Conservation (phyloP, 2,888 invertebrate species). For the Operophtera brumata region DNA sequence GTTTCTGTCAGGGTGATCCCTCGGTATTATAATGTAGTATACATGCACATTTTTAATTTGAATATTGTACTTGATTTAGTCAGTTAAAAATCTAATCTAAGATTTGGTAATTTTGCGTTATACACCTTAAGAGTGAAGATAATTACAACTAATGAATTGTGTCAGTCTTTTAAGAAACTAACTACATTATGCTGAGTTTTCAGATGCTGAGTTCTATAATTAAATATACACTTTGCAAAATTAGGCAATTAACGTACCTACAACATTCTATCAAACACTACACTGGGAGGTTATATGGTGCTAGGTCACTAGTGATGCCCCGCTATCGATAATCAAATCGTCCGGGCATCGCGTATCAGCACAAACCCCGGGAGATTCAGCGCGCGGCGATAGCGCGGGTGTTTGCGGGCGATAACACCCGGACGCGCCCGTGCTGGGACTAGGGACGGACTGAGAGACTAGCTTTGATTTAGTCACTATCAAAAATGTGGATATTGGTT, state of each 20-base stretch:
- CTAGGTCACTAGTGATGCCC: constrained; percentile 24
- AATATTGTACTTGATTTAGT: too few species aligned
- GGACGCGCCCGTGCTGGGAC: constrained; percentile 24
- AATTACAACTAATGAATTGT: too few species aligned
- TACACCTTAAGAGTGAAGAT: too few species aligned
- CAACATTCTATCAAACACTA: background rate
- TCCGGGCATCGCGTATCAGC: constrained; percentile 8
- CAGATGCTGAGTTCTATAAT: too few species aligned
- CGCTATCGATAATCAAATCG: constrained; percentile 32
- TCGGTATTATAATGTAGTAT: too few species aligned
- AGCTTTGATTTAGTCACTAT: background rate
- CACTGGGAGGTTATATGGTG: background rate
- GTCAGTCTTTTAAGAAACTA: too few species aligned
- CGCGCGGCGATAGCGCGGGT: constrained; percentile 50
- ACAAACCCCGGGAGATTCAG: constrained; percentile 16
- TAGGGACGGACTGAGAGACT: constrained; percentile 15
- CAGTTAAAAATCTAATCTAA: too few species aligned
- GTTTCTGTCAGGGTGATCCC: too few species aligned
- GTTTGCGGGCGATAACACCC: constrained; percentile 56
- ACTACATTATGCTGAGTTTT: too few species aligned
- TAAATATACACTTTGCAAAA: background rate
- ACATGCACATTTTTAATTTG: too few species aligned
- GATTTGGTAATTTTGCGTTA: too few species aligned
- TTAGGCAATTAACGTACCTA: background rate
- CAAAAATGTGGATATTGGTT: too few species aligned